Base-by-base conservation (phyloP, 2,113 vertebrate species). In the Mormyrus iriodes region DNA sequence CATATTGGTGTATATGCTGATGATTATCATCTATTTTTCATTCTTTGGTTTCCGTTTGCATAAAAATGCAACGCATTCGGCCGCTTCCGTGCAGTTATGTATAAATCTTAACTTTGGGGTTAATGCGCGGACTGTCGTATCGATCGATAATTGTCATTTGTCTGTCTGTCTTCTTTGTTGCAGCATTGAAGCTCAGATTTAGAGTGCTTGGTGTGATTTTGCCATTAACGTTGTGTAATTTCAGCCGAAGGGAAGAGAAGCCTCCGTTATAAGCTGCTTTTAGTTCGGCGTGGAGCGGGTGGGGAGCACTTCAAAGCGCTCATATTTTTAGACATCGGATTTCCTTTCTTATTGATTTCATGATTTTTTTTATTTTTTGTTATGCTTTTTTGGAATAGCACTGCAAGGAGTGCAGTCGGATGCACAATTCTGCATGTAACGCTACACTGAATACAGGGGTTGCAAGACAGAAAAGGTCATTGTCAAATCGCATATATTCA, bases 301-400 rank as follows among this genome's bases (percentile, higher is more conserved):
- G 82, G 35, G 35, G 82, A 48, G 87, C 19, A 0, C 85, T 90
- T 91, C 89, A 92, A 90, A 92, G 85, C 17, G 51, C 61, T 88
- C 79, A 69, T 15, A 76, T 84, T 24, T 91, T 92, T 91, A 92
- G 51, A 61, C 12, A 88, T 89, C 89, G 27, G 0, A 73, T 79
- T 79, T 91, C 86, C 89, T 55, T 46, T 90, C 46, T 79, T 65
- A 31, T 65, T 12, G n/a, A 65, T 65, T 13, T 65, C 58, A 65
- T 24, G 21, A 48, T 17, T 85, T 83, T 13, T n/a, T 87, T 88
- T 49, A 65, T 46, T 7, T 9, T 91, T 91, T 88, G 17, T 61
- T 61, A 0, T 61, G 58, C 9, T 4, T 83, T 58, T 44, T 46
- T 65, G 61, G 61, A 27, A n/a, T n/a, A 12, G 61, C n/a, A 65